These are phyloP conservation scores for Pygocentrus nattereri DNA, from an alignment of 2,797 vertebrate genomes.

Conservation along the genomic window DNA sequence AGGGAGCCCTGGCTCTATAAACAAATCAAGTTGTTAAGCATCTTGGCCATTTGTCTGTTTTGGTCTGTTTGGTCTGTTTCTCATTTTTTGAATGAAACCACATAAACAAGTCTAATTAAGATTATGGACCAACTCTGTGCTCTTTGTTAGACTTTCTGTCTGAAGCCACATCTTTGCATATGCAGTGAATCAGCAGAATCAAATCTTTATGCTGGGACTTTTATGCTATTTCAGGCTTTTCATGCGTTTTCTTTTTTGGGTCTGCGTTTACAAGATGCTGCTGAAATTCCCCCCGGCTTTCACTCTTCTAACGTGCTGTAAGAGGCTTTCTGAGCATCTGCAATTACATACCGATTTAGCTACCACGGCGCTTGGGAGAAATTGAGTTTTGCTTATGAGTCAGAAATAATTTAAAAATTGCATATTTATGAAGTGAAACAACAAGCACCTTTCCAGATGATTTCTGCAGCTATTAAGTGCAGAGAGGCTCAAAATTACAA, in stretches of 20 bases:
- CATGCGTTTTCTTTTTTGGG: constrained; percentile 24
- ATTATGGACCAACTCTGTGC: not conserved
- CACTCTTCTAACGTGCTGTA: constrained; percentile 60
- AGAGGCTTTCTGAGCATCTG: not conserved
- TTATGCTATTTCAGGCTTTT: constrained; percentile 12
- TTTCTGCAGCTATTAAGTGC: not conserved
- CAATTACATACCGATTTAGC: not conserved
- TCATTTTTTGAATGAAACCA: no score
- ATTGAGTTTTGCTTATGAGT: not conserved
- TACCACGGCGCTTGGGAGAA: not conserved
- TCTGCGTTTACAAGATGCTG: constrained; percentile 47
- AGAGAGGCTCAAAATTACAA: not conserved
- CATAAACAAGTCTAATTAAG: no score
- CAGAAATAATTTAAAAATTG: constrained; percentile 7
- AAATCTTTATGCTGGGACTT: not conserved
- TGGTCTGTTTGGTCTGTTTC: no score
- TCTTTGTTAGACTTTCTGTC: not conserved
- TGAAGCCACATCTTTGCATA: not conserved
- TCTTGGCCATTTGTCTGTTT: no score
- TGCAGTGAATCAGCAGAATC: not conserved
- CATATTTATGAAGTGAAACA: constrained; percentile 61
- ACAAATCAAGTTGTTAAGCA: no score
- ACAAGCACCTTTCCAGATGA: constrained; percentile 29
- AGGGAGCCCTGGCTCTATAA: no score
- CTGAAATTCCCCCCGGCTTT: constrained; percentile 47